These are phyloP conservation scores for Cnemophilus loriae DNA, from an alignment of 2,113 vertebrate species.

Conservation along the genomic window DNA sequence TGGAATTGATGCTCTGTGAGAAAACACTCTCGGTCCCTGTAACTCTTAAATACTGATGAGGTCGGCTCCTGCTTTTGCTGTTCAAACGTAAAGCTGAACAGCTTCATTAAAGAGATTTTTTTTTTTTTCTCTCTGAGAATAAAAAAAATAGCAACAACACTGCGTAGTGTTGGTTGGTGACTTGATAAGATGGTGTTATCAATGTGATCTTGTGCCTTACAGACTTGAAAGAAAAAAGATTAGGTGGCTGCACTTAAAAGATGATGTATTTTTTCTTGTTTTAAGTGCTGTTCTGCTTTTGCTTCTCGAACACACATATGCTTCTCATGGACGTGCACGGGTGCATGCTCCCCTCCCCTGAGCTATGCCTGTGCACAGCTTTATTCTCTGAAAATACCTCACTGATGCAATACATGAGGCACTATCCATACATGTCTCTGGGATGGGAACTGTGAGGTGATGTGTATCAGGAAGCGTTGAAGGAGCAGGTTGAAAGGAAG, in stretches of 20 bases:
- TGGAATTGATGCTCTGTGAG: constrained; percentile 63
- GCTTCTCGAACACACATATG: background rate
- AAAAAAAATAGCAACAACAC: background rate
- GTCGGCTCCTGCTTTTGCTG: background rate
- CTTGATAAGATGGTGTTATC: background rate
- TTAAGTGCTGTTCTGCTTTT: background rate
- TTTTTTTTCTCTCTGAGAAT: background rate
- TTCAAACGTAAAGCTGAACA: constrained; percentile 39
- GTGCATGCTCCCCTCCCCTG: background rate
- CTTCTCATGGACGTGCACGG: accelerated
- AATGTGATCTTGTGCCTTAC: background rate
- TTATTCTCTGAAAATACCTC: background rate
- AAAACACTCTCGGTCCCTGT: constrained; percentile 39
- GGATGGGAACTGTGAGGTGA: background rate
- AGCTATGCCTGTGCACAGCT: background rate
- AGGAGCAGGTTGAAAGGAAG: background rate
- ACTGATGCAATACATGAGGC: background rate
- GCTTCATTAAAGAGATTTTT: constrained; percentile 55
- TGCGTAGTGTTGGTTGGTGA: background rate
- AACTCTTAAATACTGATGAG: constrained; percentile 50
- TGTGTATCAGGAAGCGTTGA: background rate
- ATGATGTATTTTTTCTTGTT: background rate
- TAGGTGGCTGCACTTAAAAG: background rate
- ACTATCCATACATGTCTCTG: accelerated
- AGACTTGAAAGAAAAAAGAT: background rate